phyloP scores from a whole-genome alignment of 1,140 invertebrate genomes.

The Bombus ignitus region DNA sequence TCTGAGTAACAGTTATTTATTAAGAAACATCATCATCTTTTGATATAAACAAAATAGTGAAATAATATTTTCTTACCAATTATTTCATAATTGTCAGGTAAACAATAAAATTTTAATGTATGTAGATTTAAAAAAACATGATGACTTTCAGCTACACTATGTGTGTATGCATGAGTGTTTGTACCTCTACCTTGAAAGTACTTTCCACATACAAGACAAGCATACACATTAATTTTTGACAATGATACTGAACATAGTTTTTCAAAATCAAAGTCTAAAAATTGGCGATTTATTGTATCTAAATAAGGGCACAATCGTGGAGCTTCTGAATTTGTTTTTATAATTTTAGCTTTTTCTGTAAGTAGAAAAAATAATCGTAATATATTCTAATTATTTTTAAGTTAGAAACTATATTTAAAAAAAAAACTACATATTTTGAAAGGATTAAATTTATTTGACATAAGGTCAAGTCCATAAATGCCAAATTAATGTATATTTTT shows the following conservation, averaged over 20 bases:
- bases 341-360: conserved; percentile 44
- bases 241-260: conserved; percentile 99
- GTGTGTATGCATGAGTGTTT: conserved; percentile 99
- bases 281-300: conserved; percentile 97
- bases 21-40: background rate
- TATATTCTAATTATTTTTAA: background rate
- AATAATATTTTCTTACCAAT: conserved; percentile 87
- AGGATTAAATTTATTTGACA: background rate
- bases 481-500: conserved; percentile 1
- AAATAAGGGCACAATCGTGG: conserved; percentile 93
- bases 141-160: conserved; percentile 98
- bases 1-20: conserved; percentile 84
- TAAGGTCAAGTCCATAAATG: too few relatives aligned
- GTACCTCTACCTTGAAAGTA: conserved; percentile 99
- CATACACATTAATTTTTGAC: conserved; percentile 99
- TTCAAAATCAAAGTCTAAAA: conserved; percentile 99
- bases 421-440: background rate
- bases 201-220: conserved; percentile 99
- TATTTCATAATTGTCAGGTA: conserved; percentile 99
- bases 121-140: conserved; percentile 99
- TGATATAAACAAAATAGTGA: background rate
- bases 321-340: conserved; percentile 59
- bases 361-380: conserved; percentile 14
- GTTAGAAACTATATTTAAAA: background rate
- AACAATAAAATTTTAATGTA: conserved; percentile 98